Evolutionary conservation across 2,113 vertebrate species (phyloP).

Genomic region (Cephalopterus ornatus): DNA sequence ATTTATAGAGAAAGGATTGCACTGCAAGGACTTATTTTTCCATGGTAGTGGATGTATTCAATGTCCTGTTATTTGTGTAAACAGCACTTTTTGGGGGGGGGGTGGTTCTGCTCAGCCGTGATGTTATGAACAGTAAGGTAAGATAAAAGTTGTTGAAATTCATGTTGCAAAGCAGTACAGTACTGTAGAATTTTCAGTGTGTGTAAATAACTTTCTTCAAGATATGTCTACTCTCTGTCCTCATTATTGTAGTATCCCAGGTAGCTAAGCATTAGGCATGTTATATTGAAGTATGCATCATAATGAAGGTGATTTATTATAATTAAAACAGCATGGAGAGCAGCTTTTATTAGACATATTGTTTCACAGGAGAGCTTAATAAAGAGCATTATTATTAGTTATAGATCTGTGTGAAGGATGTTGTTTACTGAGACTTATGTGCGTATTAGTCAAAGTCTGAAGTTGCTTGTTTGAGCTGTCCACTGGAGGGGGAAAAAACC

Average conservation of each 20-base stretch:
- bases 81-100: slow-evolving; percentile 65
- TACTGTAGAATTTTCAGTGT: slow-evolving; percentile 62
- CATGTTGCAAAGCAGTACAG: slow-evolving; percentile 59
- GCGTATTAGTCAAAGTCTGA: slow-evolving; percentile 74
- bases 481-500: slow-evolving; percentile 6
- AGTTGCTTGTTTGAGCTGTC: slow-evolving; percentile 73
- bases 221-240: slow-evolving; percentile 44
- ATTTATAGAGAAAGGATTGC: slow-evolving; percentile 78
- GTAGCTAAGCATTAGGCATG: slow-evolving; percentile 63
- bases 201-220: slow-evolving; percentile 75
- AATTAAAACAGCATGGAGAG: slow-evolving; percentile 76
- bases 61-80: slow-evolving; percentile 77
- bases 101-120: slow-evolving; percentile 35
- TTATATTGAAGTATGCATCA: slow-evolving; percentile 74
- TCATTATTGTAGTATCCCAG: slow-evolving; percentile 73
- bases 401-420: slow-evolving; percentile 73
- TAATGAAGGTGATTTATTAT: slow-evolving; percentile 83
- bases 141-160: slow-evolving; percentile 81
- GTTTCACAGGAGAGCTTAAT: slow-evolving; percentile 75
- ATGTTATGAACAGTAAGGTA: slow-evolving; percentile 75
- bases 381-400: slow-evolving; percentile 79
- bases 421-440: slow-evolving; percentile 71
- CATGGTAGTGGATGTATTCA: slow-evolving; percentile 68
- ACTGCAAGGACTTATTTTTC: slow-evolving; percentile 77
- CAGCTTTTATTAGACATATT: slow-evolving; percentile 73